Evolutionary conservation across 2,888 invertebrate species (phyloP).

Genomic region (Spodoptera littoralis): DNA sequence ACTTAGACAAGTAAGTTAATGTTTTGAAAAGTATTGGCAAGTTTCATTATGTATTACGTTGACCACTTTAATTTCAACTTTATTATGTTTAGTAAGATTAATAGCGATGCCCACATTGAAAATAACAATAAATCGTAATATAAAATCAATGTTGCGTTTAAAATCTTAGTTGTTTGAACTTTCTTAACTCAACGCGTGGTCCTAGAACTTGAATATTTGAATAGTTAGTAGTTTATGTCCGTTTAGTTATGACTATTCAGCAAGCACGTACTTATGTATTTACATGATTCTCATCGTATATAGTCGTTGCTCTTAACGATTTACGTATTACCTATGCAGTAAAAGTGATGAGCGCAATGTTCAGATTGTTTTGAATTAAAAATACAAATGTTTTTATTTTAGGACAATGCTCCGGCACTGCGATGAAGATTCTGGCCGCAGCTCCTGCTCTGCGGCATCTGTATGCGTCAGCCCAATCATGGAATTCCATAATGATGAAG

Average conservation of each 20-base stretch:
- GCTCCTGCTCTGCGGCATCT: conserved; percentile 85
- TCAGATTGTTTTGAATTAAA: too few species aligned
- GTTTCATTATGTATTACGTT: too few species aligned
- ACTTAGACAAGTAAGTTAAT: too few species aligned
- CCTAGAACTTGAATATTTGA: conserved; percentile 50
- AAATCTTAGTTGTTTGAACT: conserved; percentile 19
- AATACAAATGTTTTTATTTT: conserved; percentile 52
- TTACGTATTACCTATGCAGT: too few species aligned
- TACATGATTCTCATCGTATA: too few species aligned
- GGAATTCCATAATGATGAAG: conserved; percentile 66
- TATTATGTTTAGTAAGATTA: too few species aligned
- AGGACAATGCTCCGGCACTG: conserved; percentile 79
- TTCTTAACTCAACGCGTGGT: conserved; percentile 33
- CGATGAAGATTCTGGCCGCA: conserved; percentile 86
- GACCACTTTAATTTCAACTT: too few species aligned
- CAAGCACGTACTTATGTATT: conserved; percentile 12
- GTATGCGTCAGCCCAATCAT: conserved; percentile 76
- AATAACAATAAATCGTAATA: too few species aligned
- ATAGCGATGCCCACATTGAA: too few species aligned
- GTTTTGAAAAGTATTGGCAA: too few species aligned
- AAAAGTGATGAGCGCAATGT: too few species aligned
- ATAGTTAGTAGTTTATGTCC: conserved; percentile 59
- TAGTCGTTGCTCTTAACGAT: too few species aligned
- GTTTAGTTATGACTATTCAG: conserved; percentile 52
- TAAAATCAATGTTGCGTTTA: conserved; percentile 1